Evolutionary conservation across 2,113 vertebrate genomes (phyloP), one percentile per base, ranked within the genome.

Genomic region (Cryptotis parvus): DNA sequence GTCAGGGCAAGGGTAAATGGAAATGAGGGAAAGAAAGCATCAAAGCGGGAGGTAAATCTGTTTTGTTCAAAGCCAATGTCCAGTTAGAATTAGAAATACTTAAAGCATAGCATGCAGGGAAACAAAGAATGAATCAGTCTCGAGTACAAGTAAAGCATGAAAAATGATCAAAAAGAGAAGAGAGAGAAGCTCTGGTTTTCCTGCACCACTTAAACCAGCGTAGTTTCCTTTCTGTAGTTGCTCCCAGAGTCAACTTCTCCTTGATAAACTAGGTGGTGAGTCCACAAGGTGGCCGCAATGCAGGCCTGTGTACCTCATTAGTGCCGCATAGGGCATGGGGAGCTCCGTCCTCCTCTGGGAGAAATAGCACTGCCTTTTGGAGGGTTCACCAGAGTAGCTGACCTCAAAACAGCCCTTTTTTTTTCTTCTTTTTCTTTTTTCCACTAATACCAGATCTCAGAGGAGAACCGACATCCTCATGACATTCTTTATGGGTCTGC

Each of bases 221-320:
- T 15, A 33, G 33, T 43, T 83, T 92, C 45, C 33, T 94, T 65
- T 92, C 58, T 65, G 79, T 72, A 61, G 82, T 22, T 88, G 75
- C 75, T 94, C 70, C 72, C 20, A 18, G 85, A 94, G 82, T 78
- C 76, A 69, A 39, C 39, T 55, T 94, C 75, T 73, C 43, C 77
- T 90, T 96, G 94, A 94, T 91, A 86, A 96, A 96, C 74, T 95
- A 81, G 75, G 85, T 88, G 87, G 24, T 45, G 72, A 94, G 88
- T 90, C 79, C 75, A 37, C 0, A 1, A 88, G 88, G 91, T 66
- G 61, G 72, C n/a, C 6, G 76, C 3, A 0, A 8, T 55, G 58
- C 66, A 45, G 90, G 87, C 87, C 91, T 94, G 91, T 41, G 8
- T 84, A 94, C 90, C 94, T 97, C 96, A 91, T 96, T 96, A 95